These are phyloP conservation scores for Phylloscopus trochiloides DNA, from an alignment of 2,113 vertebrate species.

Conservation along the genomic window DNA sequence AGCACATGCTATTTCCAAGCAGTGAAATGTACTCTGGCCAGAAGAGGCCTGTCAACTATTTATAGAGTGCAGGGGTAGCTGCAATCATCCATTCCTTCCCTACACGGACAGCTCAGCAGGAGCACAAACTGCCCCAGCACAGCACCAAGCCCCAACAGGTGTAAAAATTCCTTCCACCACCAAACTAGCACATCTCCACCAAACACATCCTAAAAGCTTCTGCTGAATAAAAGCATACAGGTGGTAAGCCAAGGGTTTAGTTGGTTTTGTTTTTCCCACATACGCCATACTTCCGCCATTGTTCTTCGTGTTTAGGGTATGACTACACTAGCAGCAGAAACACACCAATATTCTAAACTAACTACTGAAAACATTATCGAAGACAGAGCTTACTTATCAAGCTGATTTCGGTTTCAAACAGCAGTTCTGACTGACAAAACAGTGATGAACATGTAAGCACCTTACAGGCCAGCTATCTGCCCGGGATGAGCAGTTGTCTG, in stretches of 20 bases:
- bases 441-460: neutral
- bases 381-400: neutral
- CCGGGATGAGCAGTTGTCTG: neutral
- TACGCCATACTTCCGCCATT: neutral
- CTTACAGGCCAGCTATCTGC: neutral
- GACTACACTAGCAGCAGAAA: neutral
- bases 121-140: neutral
- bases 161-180: neutral
- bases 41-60: neutral
- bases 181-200: neutral
- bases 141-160: neutral
- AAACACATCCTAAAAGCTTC: neutral
- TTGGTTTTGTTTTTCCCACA: neutral
- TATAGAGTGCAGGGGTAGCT: neutral
- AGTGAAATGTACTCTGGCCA: neutral
- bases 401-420: neutral
- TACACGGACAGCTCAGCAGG: fast-evolving
- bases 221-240: neutral
- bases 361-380: neutral
- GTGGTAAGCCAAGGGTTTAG: neutral
- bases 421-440: neutral
- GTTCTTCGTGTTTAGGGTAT: neutral
- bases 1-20: neutral
- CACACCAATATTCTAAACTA: neutral
- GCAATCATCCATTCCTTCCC: neutral